These are phyloP conservation scores for Nebria brevicollis DNA, from an alignment of 2,888 invertebrate species.

Conservation along the genomic window DNA sequence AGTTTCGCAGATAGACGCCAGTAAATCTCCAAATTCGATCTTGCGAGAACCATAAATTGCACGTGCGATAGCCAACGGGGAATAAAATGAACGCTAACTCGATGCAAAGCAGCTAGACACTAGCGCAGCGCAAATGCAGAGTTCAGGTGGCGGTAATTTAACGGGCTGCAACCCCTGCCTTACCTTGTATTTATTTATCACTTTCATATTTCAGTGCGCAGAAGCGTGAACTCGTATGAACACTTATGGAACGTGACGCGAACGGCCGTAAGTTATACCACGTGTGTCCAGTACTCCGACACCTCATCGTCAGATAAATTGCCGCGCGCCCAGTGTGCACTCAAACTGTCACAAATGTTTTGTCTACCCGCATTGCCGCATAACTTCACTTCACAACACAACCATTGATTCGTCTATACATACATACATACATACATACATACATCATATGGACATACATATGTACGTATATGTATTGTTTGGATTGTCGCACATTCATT, in stretches of 20 bases:
- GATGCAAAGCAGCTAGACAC: constrained; percentile 56
- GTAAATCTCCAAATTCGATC: constrained; percentile 64
- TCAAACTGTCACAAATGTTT: constrained; percentile 33
- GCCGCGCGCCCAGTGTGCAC: constrained; percentile 48
- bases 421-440: not conserved
- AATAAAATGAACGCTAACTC: constrained; percentile 55
- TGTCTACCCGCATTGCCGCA: constrained; percentile 1
- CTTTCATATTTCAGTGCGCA: constrained; percentile 54
- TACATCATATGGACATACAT: not conserved
- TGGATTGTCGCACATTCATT: too few species aligned
- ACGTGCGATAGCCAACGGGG: constrained; percentile 63
- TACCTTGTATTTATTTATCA: constrained; percentile 58
- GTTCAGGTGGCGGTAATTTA: constrained; percentile 54
- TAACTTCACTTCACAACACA: not conserved
- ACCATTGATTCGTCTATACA: not conserved
- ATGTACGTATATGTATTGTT: not conserved
- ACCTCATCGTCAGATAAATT: constrained; percentile 48
- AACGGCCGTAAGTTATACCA: constrained; percentile 44
- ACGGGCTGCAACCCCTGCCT: constrained; percentile 48
- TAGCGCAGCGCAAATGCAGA: constrained; percentile 32
- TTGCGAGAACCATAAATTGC: constrained; percentile 63
- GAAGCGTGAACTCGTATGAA: constrained; percentile 27
- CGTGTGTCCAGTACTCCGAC: constrained; percentile 48
- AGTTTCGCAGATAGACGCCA: constrained; percentile 62
- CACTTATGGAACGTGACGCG: constrained; percentile 48